Percentiles rank a stretch among this genome's conserved stretches.
Evolutionary conservation across 2,113 vertebrate species (phyloP).

Genomic region (Hiodon alosoides): DNA sequence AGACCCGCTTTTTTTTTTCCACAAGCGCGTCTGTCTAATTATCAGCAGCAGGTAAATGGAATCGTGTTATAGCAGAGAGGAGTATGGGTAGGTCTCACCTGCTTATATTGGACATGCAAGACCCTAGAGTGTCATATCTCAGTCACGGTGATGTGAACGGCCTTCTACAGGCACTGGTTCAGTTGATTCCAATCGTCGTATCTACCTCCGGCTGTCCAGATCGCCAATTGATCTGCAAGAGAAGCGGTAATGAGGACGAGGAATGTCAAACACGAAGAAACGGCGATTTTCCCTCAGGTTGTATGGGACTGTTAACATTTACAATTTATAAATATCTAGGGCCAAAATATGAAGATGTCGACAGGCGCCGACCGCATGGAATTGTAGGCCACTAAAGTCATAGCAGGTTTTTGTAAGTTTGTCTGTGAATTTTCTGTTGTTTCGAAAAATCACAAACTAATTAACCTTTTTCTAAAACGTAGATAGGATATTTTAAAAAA

Average conservation of each 20-base stretch:
- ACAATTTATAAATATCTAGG: too few relatives aligned
- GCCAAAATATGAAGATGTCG: too few relatives aligned
- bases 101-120: slow-evolving; percentile 47
- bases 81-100: slow-evolving; percentile 23
- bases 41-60: slow-evolving; percentile 74
- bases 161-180: neutral
- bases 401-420: too few relatives aligned
- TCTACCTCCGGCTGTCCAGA: neutral
- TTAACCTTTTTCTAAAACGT: too few relatives aligned
- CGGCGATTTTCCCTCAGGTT: slow-evolving; percentile 36
- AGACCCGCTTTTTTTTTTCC: slow-evolving; percentile 56
- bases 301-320: slow-evolving; percentile 32
- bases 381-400: too few relatives aligned
- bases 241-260: slow-evolving; percentile 13
- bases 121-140: slow-evolving; percentile 29
- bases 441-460: too few relatives aligned
- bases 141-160: neutral
- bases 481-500: too few relatives aligned
- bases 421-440: too few relatives aligned
- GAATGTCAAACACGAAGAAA: slow-evolving; percentile 5
- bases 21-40: slow-evolving; percentile 56
- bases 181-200: neutral
- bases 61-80: slow-evolving; percentile 32
- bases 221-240: neutral
- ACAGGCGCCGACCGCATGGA: too few relatives aligned